Evolutionary conservation across 2,888 invertebrate species (phyloP), one percentile per base, ranked within the genome.

Genomic region (Hemithea aestivaria): DNA sequence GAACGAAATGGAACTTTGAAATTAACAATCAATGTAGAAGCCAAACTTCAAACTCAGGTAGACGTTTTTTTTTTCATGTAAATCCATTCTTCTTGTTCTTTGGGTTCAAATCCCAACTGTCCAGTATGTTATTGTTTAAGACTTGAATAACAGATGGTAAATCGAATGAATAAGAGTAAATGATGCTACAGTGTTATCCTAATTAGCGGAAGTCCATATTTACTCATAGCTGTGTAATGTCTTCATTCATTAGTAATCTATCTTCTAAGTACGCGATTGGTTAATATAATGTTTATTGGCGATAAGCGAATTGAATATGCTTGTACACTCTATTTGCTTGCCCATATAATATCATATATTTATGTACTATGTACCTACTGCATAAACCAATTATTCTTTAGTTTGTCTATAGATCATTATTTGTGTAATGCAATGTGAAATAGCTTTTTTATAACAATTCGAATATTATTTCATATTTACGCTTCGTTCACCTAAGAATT

Each of bases 41-140:
- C 10, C 10, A 25, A 28, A 32, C 22, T 20, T n/a, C 27, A 11
- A 28, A 36, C 63, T 53, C 81, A 80, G 81, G 81, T 81, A 80
- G 69, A 70, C 48, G 49, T 46, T 71, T 72, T 72, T 62, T 72
- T 62, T 52, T 56, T 40, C 48, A 51, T 47, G 52, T 36, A 49
- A 51, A 57, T 51, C 54, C 51, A 58, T 65, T 63, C 60, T 57
- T 49, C n/a, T 51, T 45, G 45, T 41, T 43, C 44, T 51, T 56
- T 60, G 63, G 69, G 74, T 76, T 76, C 71, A 74, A 57, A 35
- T 50, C 46, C 54, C 37, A 48, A 45, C 46, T 56, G 51, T 53
- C 54, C 56, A 50, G 44, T 50, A 37, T 24, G 36, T 20, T 35
- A 53, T 59, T 68, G 69, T 66, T 62, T 67, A 61, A 62, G 51